Base-by-base conservation (phyloP, 1,140 invertebrate species). In the Drosophila ironensis region DNA sequence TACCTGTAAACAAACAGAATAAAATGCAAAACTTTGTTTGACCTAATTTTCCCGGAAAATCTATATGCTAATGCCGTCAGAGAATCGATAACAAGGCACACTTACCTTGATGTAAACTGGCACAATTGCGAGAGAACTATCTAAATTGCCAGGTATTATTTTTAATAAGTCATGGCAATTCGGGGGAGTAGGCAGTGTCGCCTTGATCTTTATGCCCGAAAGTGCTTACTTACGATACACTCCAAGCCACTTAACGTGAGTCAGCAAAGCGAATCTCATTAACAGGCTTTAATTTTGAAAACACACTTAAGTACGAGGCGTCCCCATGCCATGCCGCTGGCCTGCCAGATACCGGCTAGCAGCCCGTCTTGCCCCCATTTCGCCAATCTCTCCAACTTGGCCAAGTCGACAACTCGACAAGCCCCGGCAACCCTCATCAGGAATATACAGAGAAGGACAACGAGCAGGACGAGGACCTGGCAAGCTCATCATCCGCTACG, bases 191-290 rank as follows among this genome's bases (percentile, higher is more conserved):
- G 30, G 24, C 40, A 30, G 27, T 60, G 61, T 30, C 17, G 33
- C 57, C 57, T 64, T 44, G 48, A 51, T 74, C 66, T 68, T 61
- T 60, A 40, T 50, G 60, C 53, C 53, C 64, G 50, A 80, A 77
- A 84, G 80, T 75, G 69, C 80, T 84, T 86, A 86, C 74, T 86
- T 74, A 72, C 74, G 56, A 84, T 78, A 86, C 80, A 74, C 74
- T 78, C 70, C 64, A 84, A 86, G 80, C 80, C 80, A 84, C 80
- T 84, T 84, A 84, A 84, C 74, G 82, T 84, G 80, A 84, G 74
- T 84, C 80, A 68, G 80, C 82, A 84, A 78, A 84, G 80, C 80
- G 80, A 84, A 84, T 84, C 80, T 84, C 80, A 84, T 84, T 84
- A 84, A 80, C 80, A 72, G 80, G 74, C 80, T 84, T 84, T 84